Evolutionary conservation across 1,140 invertebrate genomes (phyloP).

Genomic region (Dendrolimus punctatus): DNA sequence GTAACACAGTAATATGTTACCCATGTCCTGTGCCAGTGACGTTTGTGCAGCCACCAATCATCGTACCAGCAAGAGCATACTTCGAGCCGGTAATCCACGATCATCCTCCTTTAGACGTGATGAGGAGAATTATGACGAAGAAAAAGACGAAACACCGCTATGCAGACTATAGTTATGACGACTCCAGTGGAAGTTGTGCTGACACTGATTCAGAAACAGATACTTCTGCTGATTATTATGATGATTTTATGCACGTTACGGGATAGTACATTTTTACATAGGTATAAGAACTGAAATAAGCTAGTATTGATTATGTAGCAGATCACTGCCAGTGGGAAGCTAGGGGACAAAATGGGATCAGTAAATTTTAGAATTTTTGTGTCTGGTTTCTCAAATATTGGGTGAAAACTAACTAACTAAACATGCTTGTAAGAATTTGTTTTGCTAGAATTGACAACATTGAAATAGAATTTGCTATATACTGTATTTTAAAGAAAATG

Average conservation of each 20-base stretch:
- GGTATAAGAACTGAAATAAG: too few relatives aligned
- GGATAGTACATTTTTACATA: neutral
- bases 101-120: conserved; percentile 36
- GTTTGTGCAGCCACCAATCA: conserved; percentile 21
- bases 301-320: too few relatives aligned
- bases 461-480: too few relatives aligned
- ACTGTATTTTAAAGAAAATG: too few relatives aligned
- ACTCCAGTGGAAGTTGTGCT: conserved; percentile 9
- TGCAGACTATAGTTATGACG: neutral
- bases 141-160: conserved; percentile 4
- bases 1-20: conserved; percentile 5
- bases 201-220: conserved; percentile 10
- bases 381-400: too few relatives aligned
- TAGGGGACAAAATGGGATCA: too few relatives aligned
- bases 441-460: too few relatives aligned
- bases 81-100: conserved; percentile 46
- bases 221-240: conserved; percentile 10
- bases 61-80: conserved; percentile 30
- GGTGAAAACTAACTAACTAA: too few relatives aligned
- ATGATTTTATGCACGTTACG: conserved; percentile 1
- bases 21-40: conserved; percentile 3
- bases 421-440: too few relatives aligned
- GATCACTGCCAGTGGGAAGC: too few relatives aligned
- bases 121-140: conserved; percentile 28
- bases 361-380: too few relatives aligned